Evolutionary conservation across 2,888 invertebrate species (phyloP), one percentile per base, ranked within the genome.

Genomic region (Allacma fusca): DNA sequence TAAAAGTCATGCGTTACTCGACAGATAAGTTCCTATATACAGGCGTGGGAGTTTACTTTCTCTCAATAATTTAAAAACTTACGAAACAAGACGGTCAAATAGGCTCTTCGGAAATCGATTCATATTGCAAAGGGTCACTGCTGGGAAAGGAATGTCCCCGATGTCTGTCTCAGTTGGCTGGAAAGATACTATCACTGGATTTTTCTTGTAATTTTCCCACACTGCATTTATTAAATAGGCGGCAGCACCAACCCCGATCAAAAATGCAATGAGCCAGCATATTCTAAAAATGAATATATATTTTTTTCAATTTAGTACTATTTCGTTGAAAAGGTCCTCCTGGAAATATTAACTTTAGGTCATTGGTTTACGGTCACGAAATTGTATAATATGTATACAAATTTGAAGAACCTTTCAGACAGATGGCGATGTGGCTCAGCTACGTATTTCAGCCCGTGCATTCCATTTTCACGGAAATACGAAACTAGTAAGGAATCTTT

Each of bases 91-190:
- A 7, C 23, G 59, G 23, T 59, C 23, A n/a, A 13, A 7, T 13
- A 59, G 9, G 59, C 23, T 23, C 29, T 62, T 57, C 0, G 76
- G 29, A 40, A 76, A 34, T 5, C 69, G 21, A 67, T 82, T 83
- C 75, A 82, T 81, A 65, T 82, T 83, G 43, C 83, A 83, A 50
- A 83, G 79, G 0, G 83, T 83, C 13, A 83, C 77, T 5, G 83
- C 82, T 0, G 82, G 82, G 76, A 80, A 83, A 0, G 83, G 82
- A 24, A 83, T 62, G 23, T 80, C 76, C 24, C 79, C 76, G 19
- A 83, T 77, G 24, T 78, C 71, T 5, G 78, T 79, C 67, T 82
- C 81, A 1, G 74, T 62, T 0, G 81, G 73, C 62, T 81, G 76
- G 75, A 83, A 82, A 0, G 82, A 77, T 0, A 83, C 79, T 12